Evolutionary conservation across 2,797 vertebrate species (phyloP).

Genomic region (Champsocephalus esox): DNA sequence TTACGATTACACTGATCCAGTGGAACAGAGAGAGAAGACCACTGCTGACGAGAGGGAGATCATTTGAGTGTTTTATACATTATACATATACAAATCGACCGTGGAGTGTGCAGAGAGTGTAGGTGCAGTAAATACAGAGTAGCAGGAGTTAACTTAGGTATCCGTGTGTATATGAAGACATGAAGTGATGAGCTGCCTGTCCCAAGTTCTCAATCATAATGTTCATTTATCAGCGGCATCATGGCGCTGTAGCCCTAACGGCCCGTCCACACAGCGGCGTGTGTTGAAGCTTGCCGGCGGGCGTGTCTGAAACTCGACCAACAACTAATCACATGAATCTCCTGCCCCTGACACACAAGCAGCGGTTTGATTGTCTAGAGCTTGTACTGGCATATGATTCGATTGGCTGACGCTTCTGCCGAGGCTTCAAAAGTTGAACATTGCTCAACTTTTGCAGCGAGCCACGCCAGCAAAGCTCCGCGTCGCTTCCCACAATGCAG

Average conservation of each 20-base stretch:
- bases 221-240: conserved; percentile 12
- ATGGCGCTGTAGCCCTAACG: neutral
- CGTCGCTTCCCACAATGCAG: too few species aligned
- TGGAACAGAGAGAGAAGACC: conserved; percentile 27
- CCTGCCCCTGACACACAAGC: too few species aligned
- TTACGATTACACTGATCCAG: conserved; percentile 49
- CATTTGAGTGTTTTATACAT: conserved; percentile 32
- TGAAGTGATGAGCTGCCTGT: conserved; percentile 7
- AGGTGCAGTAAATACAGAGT: conserved; percentile 22
- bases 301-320: too few species aligned
- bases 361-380: too few species aligned
- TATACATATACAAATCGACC: conserved; percentile 35
- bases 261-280: too few species aligned
- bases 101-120: conserved; percentile 17
- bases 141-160: conserved; percentile 20
- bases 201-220: neutral
- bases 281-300: too few species aligned
- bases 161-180: conserved; percentile 12
- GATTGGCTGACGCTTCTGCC: too few species aligned
- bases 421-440: too few species aligned
- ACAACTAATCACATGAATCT: too few species aligned
- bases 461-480: too few species aligned
- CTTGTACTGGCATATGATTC: too few species aligned
- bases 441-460: too few species aligned
- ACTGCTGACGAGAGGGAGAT: conserved; percentile 26